Evolutionary conservation across 2,113 vertebrate species (phyloP), one percentile per base, ranked within the genome.

Genomic region (Melanotaenia duboulayi): DNA sequence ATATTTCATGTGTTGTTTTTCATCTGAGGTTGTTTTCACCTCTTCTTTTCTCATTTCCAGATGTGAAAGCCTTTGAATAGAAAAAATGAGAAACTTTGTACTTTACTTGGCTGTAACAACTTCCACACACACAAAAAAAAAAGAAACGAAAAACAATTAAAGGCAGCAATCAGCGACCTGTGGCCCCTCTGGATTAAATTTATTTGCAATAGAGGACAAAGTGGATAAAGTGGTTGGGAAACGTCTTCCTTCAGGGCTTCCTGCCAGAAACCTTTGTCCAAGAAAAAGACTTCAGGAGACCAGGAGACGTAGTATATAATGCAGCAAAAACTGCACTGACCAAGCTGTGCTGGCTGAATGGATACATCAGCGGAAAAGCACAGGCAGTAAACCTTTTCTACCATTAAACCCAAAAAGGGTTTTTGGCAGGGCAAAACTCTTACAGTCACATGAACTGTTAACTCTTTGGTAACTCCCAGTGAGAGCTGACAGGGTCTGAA

Each of bases 381-480:
- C 25, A 54, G 16, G 23, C 25, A 23, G 25, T 16, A 25, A 14
- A 14, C 23, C 24, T 54, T 54, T 25, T 24, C 23, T 28, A 24
- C 7, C 23, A 54, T 13, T 25, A 61, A 11, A 23, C 9, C 10
- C 19, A 25, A 19, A 32, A 19, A 28, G 23, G 23, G 4, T 11
- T 46, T 62, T 7, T 46, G 40, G 16, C 14, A 28, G 23, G 16
- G 17, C 23, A 25, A 39, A 62, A 62, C 23, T 22, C 4, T 14
- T 8, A 10, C 12, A 24, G 20, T 7, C 20, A 20, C 9, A n/a
- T 13, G 9, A 54, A 25, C 23, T 25, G 3, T 25, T 16, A 35
- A 11, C 50, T 42, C 51, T 76, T 65, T 75, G 37, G 25, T 73
- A 42, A 60, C 13, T 56, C 14, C 22, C 32, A 4, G 10, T 22